Conservation (phyloP, 2,888 invertebrate genomes). For the Tryphoninae sp. region DNA sequence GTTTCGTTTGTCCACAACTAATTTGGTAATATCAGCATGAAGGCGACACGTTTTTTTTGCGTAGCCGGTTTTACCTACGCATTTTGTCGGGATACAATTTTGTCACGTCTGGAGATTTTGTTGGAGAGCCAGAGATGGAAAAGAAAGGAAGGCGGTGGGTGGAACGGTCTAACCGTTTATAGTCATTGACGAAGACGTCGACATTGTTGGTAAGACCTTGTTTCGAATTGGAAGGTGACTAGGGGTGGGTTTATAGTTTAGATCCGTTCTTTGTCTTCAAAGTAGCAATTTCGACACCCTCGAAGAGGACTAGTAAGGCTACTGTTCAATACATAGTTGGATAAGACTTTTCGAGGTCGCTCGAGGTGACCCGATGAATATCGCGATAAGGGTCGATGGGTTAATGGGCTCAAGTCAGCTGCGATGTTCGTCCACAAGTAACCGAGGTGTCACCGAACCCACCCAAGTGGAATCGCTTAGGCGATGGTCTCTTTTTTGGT, state of each 20-base stretch:
- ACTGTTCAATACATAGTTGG: background rate
- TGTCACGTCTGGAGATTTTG: background rate
- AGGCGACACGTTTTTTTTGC: background rate
- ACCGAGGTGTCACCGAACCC: slow-evolving; percentile 38
- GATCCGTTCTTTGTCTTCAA: no score
- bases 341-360: slow-evolving; percentile 11
- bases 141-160: slow-evolving; percentile 45
- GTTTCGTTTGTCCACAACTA: slow-evolving; percentile 17
- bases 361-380: background rate
- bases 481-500: background rate
- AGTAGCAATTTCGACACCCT: no score
- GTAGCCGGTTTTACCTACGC: slow-evolving; percentile 51
- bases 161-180: slow-evolving; percentile 33
- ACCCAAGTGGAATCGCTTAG: slow-evolving; percentile 33
- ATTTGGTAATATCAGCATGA: slow-evolving; percentile 26
- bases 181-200: slow-evolving; percentile 38
- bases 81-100: slow-evolving; percentile 33
- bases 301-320: no score
- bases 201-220: slow-evolving; percentile 14
- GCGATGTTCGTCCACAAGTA: slow-evolving; percentile 39
- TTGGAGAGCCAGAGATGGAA: slow-evolving; percentile 35
- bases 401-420: slow-evolving; percentile 46
- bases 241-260: background rate
- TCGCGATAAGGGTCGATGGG: slow-evolving; percentile 32
- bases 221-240: slow-evolving; percentile 7